Percentiles rank a stretch among this genome's conserved stretches.
phyloP scores from a whole-genome alignment of 2,113 vertebrate genomes.

The Phyllopteryx taeniolatus region DNA sequence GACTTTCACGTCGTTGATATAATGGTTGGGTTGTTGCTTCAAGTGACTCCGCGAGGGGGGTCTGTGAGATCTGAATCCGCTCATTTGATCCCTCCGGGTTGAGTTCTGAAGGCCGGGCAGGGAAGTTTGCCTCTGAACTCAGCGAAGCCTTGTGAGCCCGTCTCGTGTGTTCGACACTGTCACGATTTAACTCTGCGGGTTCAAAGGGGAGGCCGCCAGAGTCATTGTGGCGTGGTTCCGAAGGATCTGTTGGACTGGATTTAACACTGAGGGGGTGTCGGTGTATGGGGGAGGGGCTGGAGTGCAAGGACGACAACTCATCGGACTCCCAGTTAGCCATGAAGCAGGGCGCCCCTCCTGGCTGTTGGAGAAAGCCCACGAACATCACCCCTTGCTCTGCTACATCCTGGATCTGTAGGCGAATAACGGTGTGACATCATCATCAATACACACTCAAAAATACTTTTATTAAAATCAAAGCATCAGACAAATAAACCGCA shows the following conservation, averaged over 20 bases:
- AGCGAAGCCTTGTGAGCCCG: neutral
- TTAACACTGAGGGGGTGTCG: conserved; percentile 52
- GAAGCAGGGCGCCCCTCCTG: conserved; percentile 58
- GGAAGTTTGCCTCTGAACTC: neutral
- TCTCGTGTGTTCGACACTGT: conserved; percentile 1
- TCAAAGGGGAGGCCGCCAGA: neutral
- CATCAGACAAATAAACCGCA: too few species aligned
- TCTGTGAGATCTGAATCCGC: conserved; percentile 10
- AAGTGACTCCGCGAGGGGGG: conserved; percentile 14
- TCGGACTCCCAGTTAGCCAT: conserved; percentile 60
- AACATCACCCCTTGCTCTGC: conserved; percentile 88
- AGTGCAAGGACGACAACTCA: conserved; percentile 73
- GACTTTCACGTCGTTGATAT: conserved; percentile 7
- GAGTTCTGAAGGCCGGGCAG: conserved; percentile 4
- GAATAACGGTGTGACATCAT: neutral
- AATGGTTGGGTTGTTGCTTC: conserved; percentile 22
- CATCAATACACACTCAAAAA: too few species aligned
- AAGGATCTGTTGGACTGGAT: conserved; percentile 50
- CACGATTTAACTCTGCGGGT: conserved; percentile 13
- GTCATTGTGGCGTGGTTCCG: conserved; percentile 17
- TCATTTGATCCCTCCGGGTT: conserved; percentile 12
- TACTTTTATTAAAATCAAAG: too few species aligned
- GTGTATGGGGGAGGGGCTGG: conserved; percentile 71
- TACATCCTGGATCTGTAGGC: conserved; percentile 86
- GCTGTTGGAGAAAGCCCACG: conserved; percentile 86